phyloP scores from a whole-genome alignment of 2,113 vertebrate species.

The Triplophysa dalaica region DNA sequence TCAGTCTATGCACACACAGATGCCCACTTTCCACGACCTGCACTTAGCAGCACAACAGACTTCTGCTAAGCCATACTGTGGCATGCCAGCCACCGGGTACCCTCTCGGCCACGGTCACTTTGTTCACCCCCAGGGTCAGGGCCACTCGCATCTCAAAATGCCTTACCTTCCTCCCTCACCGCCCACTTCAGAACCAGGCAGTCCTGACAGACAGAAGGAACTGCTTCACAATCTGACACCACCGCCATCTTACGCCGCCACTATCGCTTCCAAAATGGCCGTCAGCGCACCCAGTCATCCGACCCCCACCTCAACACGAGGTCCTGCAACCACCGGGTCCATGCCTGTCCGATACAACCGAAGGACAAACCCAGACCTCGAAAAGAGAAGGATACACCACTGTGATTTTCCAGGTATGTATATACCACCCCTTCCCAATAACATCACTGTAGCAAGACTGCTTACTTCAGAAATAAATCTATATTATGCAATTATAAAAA shows the following conservation, averaged over 20 bases:
- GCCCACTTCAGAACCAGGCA: conserved; percentile 94
- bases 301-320: conserved; percentile 66
- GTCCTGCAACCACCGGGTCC: conserved; percentile 61
- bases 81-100: conserved; percentile 78
- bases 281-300: conserved; percentile 77
- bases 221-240: conserved; percentile 93
- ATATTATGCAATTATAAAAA: background rate
- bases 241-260: conserved; percentile 93
- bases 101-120: conserved; percentile 54
- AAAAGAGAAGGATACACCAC: conserved; percentile 96
- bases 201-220: conserved; percentile 94
- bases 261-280: conserved; percentile 93
- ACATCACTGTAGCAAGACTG: background rate
- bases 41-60: conserved; percentile 81
- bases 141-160: conserved; percentile 74
- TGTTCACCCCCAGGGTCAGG: conserved; percentile 56
- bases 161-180: conserved; percentile 95
- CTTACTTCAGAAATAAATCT: background rate
- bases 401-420: conserved; percentile 91
- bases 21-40: conserved; percentile 78
- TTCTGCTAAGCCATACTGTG: conserved; percentile 84
- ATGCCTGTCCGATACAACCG: conserved; percentile 90
- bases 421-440: background rate
- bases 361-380: conserved; percentile 95
- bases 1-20: conserved; percentile 76